A percentile compares a stretch with the other conserved stretches of the same genome.
These are phyloP conservation scores for human DNA, from an alignment of 2,113 vertebrate genomes.

Conservation along the genomic window GRCh38 chr9:37075501-37076000, in stretches of 20 bases:
- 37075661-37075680: neutral
- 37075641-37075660: neutral
- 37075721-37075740: neutral
- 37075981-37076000: too few species aligned
- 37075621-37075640: neutral
- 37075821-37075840: slow-evolving; percentile 47
- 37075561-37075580: slow-evolving; percentile 11
- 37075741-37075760: neutral
- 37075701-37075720: neutral
- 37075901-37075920: neutral
- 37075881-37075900: neutral
- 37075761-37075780: neutral
- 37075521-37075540: neutral
- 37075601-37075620: neutral
- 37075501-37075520: neutral
- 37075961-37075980: too few species aligned
- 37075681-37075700: neutral
- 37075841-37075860: slow-evolving; percentile 21
- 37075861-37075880: neutral
- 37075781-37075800: neutral
- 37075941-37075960: too few species aligned
- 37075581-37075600: slow-evolving; percentile 3
- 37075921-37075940: neutral
- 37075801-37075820: neutral
- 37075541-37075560: neutral